Evolutionary conservation across 2,113 vertebrate genomes (phyloP), one percentile per base, ranked within the genome.

Genomic region (Holacanthus passer): DNA sequence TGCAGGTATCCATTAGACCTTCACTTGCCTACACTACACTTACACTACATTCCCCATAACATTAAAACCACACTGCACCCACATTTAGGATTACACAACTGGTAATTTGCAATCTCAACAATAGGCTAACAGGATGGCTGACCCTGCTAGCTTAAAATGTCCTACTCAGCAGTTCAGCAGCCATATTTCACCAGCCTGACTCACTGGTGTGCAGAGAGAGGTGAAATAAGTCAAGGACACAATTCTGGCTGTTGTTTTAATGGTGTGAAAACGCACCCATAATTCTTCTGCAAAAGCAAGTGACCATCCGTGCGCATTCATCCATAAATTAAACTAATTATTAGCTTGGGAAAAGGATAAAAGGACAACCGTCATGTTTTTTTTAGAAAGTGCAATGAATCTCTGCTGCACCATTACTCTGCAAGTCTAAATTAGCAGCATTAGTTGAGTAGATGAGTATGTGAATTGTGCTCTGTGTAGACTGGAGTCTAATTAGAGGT

Each of bases 91-190:
- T 85, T 77, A 77, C 80, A 79, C 75, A 92, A 66, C 77, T 65
- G 60, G 80, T 90, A 0, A 89, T 92, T 90, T 89, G 66, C 71
- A 16, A 73, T 87, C 77, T 76, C 70, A 77, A 77, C 86, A 81
- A 58, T 71, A 64, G 72, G 64, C 81, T n/a, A 68, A 87, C 55
- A 64, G 81, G 74, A 60, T 35, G 47, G 71, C 86, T 81, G 83
- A 87, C 81, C 86, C 64, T 63, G 83, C 27, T 59, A 20, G 55
- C 65, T 53, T 70, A 13, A 76, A 87, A 77, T 14, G 41, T n/a
- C 58, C 32, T 14, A 76, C 43, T 89, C 85, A 87, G 89, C 75
- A 76, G 45, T 53, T 80, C 50, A 60, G 72, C 20, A 79, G 62
- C 32, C 70, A 58, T 35, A 45, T 85, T 74, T 66, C 27, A 64